Evolutionary conservation across 2,113 vertebrate genomes (phyloP).

Genomic region (Brachyistius frenatus): DNA sequence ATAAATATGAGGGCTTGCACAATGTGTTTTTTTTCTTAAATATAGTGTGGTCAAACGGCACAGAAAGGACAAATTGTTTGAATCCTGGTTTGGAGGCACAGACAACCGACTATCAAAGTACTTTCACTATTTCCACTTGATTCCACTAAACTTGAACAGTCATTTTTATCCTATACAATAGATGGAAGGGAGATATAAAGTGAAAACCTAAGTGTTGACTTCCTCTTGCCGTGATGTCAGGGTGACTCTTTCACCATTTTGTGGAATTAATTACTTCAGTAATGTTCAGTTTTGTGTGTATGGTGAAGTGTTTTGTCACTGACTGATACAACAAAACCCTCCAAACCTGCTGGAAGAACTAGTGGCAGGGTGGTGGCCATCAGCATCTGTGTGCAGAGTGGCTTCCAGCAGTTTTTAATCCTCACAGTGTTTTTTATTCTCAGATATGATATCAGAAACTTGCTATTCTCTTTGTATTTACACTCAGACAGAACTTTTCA

Average conservation of each 20-base stretch:
- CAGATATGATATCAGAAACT: not conserved
- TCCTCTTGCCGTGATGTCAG: not conserved
- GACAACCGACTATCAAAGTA: not conserved
- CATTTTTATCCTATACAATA: not conserved
- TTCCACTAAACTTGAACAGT: not conserved
- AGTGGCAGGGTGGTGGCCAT: too few species aligned
- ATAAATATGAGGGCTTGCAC: constrained; percentile 40
- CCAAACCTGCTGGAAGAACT: too few species aligned
- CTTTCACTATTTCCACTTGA: constrained; percentile 10
- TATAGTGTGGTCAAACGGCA: constrained; percentile 30
- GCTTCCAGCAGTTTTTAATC: not conserved
- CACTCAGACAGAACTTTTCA: not conserved
- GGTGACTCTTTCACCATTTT: too few species aligned
- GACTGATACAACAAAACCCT: too few species aligned
- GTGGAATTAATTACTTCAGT: too few species aligned
- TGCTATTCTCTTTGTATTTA: too few species aligned
- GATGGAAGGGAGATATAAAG: constrained; percentile 4
- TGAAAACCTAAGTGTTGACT: not conserved
- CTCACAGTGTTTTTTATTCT: not conserved
- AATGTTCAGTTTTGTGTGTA: too few species aligned
- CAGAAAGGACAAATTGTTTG: constrained; percentile 39
- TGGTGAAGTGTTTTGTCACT: too few species aligned
- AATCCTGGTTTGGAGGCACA: constrained; percentile 19
- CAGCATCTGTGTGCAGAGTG: too few species aligned
- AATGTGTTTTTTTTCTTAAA: constrained; percentile 23